phyloP scores from a whole-genome alignment of 2,797 vertebrate genomes.

The Rousettus madagascariensis region DNA sequence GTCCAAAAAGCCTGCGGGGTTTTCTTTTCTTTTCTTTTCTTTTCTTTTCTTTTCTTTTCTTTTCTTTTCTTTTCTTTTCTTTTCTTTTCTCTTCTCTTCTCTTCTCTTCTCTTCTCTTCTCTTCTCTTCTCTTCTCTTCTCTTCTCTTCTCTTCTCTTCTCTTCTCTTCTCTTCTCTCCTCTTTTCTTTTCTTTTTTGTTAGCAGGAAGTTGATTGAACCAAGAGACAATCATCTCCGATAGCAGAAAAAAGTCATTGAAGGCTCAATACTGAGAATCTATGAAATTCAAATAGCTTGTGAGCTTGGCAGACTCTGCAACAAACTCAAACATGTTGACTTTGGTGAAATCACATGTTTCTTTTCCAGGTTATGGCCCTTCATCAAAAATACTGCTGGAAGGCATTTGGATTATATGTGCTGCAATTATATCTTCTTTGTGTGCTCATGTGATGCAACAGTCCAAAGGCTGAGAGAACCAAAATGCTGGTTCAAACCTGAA shows the following conservation, averaged over 20 bases:
- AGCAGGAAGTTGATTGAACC: conserved; percentile 46
- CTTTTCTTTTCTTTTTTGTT: not conserved
- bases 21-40: not conserved
- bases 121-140: not conserved
- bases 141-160: rapidly evolving
- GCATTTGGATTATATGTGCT: conserved; percentile 8
- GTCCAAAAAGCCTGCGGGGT: conserved; percentile 46
- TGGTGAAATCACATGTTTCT: conserved; percentile 9
- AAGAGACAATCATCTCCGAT: not conserved
- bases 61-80: too few species aligned
- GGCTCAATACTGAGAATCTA: not conserved
- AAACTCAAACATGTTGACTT: conserved; percentile 4
- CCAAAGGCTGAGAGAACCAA: conserved; percentile 42
- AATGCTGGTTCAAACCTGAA: not conserved
- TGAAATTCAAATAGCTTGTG: conserved; percentile 53
- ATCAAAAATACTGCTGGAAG: conserved; percentile 35
- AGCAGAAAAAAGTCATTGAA: not conserved
- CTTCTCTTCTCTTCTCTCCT: too few species aligned
- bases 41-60: not conserved
- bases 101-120: not conserved
- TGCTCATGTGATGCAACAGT: conserved; percentile 44
- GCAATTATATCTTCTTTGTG: conserved; percentile 59
- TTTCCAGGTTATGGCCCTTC: conserved; percentile 49
- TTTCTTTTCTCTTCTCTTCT: not conserved
- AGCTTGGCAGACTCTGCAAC: not conserved